Conservation (phyloP, 2,113 vertebrate species). For the Tretioscincus oriximinensis region DNA sequence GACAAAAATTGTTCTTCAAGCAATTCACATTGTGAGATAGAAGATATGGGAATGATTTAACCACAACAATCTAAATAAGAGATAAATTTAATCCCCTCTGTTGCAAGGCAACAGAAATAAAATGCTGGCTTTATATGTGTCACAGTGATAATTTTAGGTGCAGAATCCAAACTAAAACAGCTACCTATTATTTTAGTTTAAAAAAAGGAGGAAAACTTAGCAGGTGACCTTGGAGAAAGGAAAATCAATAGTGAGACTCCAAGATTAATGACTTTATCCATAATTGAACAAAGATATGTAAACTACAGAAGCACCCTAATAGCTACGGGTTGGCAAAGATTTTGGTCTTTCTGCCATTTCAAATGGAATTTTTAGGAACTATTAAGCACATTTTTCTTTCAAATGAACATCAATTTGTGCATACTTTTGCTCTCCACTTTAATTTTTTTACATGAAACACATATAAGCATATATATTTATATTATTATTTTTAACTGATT, state of each 20-base stretch:
- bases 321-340: no score
- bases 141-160: neutral
- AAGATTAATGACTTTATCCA: constrained; percentile 3
- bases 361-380: no score
- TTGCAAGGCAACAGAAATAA: neutral
- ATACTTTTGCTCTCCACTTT: no score
- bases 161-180: neutral
- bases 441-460: no score
- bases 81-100: neutral
- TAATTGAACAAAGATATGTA: constrained; percentile 1
- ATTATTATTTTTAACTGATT: no score
- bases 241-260: constrained; percentile 15
- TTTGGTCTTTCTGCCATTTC: no score
- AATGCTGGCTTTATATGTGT: neutral
- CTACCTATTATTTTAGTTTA: neutral
- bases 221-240: neutral
- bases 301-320: neutral
- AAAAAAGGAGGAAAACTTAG: neutral
- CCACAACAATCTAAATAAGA: neutral
- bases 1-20: neutral
- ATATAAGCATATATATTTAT: no score
- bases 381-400: no score
- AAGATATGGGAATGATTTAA: neutral
- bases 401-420: no score
- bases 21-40: neutral